A percentile compares a stretch with the other conserved stretches of the same genome.
phyloP scores from a whole-genome alignment of 2,888 invertebrate genomes.

The Phrixothrix hirtus region DNA sequence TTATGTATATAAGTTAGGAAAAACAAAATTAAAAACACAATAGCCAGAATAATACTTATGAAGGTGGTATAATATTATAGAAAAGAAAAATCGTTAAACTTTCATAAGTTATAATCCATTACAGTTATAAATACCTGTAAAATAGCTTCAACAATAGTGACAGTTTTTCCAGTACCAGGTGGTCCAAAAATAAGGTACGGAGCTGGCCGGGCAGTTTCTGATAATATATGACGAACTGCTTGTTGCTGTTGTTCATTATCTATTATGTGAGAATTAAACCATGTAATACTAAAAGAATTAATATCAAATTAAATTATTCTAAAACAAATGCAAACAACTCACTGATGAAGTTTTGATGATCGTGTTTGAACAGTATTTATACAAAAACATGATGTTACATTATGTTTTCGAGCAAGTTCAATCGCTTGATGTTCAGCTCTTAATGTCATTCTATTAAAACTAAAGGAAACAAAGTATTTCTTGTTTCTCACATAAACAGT shows the following conservation, averaged over 20 bases:
- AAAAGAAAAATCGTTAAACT: too few relatives aligned
- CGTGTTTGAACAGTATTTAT: slow-evolving; percentile 26
- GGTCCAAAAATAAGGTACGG: slow-evolving; percentile 66
- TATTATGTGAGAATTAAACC: slow-evolving; percentile 45
- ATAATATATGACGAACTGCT: slow-evolving; percentile 59
- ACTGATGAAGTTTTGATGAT: slow-evolving; percentile 10
- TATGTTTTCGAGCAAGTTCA: slow-evolving; percentile 34
- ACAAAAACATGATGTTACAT: slow-evolving; percentile 40
- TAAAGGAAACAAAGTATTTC: slow-evolving; percentile 44
- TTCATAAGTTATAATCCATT: too few relatives aligned
- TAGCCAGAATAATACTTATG: too few relatives aligned
- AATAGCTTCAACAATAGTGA: slow-evolving; percentile 71
- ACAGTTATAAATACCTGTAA: slow-evolving; percentile 68
- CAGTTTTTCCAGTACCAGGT: slow-evolving; percentile 71
- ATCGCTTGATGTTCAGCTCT: slow-evolving; percentile 47
- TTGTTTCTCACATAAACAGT: slow-evolving; percentile 28
- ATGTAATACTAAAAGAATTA: slow-evolving; percentile 30
- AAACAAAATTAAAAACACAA: too few relatives aligned
- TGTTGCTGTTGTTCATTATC: slow-evolving; percentile 57
- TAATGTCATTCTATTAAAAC: slow-evolving; percentile 43
- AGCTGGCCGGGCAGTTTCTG: slow-evolving; percentile 56
- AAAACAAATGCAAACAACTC: not conserved
- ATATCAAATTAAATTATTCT: not conserved
- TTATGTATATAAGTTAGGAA: not conserved
- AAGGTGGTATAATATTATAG: too few relatives aligned